Conservation (phyloP, 2,888 invertebrate genomes). For the Drosophila subsilvestris region DNA sequence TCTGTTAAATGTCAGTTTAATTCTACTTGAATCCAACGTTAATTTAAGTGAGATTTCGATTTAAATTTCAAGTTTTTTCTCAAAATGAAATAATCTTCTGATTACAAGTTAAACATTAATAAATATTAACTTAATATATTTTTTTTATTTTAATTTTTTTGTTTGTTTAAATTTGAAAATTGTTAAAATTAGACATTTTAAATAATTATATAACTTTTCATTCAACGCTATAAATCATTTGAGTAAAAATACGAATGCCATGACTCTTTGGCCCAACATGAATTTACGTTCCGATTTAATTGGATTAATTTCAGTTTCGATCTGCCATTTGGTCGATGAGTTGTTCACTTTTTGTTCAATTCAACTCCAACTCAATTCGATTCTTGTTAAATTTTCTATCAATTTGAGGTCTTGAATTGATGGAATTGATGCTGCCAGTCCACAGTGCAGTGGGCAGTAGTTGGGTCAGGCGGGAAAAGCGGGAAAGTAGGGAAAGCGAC, state of each 20-base stretch:
- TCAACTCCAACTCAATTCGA: not conserved
- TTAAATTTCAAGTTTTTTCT: not conserved
- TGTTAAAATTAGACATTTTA: too few species aligned
- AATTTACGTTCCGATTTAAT: not conserved
- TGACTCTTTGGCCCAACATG: too few species aligned
- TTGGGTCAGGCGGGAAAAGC: too few species aligned
- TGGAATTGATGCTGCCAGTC: conserved; percentile 11
- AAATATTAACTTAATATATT: too few species aligned
- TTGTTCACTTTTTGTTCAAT: not conserved
- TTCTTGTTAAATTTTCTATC: conserved; percentile 21
- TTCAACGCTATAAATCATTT: too few species aligned
- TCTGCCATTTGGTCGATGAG: too few species aligned
- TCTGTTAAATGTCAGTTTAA: not conserved
- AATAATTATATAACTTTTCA: too few species aligned
- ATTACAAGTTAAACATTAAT: too few species aligned
- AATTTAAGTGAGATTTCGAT: not conserved
- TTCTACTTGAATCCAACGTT: not conserved
- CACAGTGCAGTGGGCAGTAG: conserved; percentile 17
- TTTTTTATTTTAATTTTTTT: too few species aligned
- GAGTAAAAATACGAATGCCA: too few species aligned
- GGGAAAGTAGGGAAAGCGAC: conserved; percentile 1
- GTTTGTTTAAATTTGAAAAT: too few species aligned
- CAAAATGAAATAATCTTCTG: not conserved
- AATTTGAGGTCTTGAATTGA: conserved; percentile 24
- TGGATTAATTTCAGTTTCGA: not conserved